phyloP scores from a whole-genome alignment of 64 coral and sea anemone species.

The Acropora yongei region DNA sequence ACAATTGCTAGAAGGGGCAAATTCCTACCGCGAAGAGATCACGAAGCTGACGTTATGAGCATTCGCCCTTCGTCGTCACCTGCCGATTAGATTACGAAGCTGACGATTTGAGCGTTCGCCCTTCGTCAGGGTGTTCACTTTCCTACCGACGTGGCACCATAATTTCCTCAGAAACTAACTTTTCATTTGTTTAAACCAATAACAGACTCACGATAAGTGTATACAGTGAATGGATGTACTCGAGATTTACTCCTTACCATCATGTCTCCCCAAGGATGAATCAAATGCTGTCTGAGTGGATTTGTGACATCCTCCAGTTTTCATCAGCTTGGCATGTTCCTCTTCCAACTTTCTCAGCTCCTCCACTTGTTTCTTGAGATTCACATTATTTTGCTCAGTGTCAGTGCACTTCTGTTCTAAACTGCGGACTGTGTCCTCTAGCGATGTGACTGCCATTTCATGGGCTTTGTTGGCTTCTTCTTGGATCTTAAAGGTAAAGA shows the following conservation, averaged over 20 bases:
- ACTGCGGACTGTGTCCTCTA: conserved; percentile 75
- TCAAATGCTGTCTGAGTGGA: conserved; percentile 49
- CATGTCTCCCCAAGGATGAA: not conserved
- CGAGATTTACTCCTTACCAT: not conserved
- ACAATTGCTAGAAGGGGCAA: too few species aligned
- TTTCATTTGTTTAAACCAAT: too few species aligned
- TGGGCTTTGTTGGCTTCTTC: conserved; percentile 84
- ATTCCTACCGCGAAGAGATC: too few species aligned
- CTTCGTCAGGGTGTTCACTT: too few species aligned
- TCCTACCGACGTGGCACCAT: too few species aligned
- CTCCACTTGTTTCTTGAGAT: conserved; percentile 50
- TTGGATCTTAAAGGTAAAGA: conserved; percentile 65
- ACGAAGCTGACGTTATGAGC: too few species aligned
- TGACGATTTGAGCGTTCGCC: too few species aligned
- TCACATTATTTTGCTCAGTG: conserved; percentile 65
- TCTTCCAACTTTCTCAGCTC: conserved; percentile 42
- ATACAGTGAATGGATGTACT: not conserved
- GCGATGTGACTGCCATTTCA: conserved; percentile 75
- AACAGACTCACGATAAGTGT: too few species aligned
- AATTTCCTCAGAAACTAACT: too few species aligned
- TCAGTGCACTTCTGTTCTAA: conserved; percentile 86
- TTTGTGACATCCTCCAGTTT: conserved; percentile 17
- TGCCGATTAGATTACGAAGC: too few species aligned
- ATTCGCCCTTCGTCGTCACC: too few species aligned
- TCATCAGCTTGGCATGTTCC: not conserved